These are phyloP conservation scores for Mustelus asterias DNA, from an alignment of 2,113 vertebrate genomes.

Conservation along the genomic window DNA sequence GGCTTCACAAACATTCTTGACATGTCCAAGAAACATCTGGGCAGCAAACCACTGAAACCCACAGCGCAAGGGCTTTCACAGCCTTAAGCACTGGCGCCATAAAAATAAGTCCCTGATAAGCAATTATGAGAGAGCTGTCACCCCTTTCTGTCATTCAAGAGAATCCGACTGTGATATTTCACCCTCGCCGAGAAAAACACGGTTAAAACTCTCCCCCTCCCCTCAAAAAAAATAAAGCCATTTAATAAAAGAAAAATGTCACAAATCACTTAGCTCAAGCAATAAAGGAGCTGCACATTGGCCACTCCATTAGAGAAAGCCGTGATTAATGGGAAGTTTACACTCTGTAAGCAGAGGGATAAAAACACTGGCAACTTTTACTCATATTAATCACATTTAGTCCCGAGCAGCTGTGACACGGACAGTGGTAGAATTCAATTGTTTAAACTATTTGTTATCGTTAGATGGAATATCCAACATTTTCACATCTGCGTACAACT, in stretches of 20 bases:
- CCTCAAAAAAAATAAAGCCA: conserved; percentile 10
- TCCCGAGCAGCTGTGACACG: background rate
- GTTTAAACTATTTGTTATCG: conserved; percentile 35
- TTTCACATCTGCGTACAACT: conserved; percentile 32
- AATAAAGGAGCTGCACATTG: conserved; percentile 43
- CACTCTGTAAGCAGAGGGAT: conserved; percentile 43
- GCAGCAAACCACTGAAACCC: background rate
- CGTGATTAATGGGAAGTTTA: conserved; percentile 52
- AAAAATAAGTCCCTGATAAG: background rate
- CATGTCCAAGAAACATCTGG: conserved; percentile 15
- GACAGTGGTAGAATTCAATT: conserved; percentile 20
- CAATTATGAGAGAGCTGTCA: background rate
- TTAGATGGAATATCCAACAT: conserved; percentile 11
- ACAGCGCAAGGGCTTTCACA: background rate
- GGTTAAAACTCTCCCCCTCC: background rate
- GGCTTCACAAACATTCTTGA: background rate
- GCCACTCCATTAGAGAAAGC: conserved; percentile 41
- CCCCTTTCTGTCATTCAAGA: background rate
- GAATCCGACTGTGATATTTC: background rate
- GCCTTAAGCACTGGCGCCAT: background rate
- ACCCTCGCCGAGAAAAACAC: background rate
- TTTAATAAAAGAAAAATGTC: conserved; percentile 30
- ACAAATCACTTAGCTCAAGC: conserved; percentile 46
- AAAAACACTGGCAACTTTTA: conserved; percentile 46
- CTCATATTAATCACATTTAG: conserved; percentile 46